These are phyloP conservation scores for Myrmophylax atrothorax DNA, from an alignment of 2,113 vertebrate genomes.

Conservation along the genomic window DNA sequence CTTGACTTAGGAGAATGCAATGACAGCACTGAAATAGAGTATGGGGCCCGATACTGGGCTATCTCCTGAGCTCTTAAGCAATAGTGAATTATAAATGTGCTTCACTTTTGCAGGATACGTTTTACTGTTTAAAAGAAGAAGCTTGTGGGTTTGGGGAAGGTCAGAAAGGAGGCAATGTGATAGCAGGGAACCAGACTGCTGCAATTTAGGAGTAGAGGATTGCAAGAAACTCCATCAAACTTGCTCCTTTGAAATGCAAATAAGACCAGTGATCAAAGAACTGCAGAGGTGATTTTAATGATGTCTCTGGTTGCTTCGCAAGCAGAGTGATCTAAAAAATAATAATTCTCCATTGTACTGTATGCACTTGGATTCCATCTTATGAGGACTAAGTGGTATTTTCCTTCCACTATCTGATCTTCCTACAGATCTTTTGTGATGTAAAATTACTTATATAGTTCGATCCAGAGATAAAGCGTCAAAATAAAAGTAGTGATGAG, in stretches of 20 bases:
- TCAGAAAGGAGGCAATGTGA: neutral
- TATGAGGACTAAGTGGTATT: neutral
- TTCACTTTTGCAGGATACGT: neutral
- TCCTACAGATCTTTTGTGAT: neutral
- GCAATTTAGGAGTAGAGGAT: neutral
- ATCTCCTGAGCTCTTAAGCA: neutral
- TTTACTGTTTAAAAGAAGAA: neutral
- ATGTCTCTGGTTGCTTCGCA: neutral
- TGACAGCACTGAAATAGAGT: neutral
- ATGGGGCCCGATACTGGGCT: neutral
- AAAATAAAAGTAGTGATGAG: neutral
- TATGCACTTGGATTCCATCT: neutral
- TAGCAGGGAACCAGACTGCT: neutral
- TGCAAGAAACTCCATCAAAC: neutral
- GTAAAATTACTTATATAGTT: neutral
- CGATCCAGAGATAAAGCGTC: neutral
- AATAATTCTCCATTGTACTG: neutral
- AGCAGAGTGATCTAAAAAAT: neutral
- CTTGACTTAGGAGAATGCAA: accelerated
- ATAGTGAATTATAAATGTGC: neutral
- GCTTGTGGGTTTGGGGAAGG: neutral
- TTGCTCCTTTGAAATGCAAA: slow-evolving; percentile 10
- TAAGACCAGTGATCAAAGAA: neutral
- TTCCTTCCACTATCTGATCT: neutral
- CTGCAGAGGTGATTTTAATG: slow-evolving; percentile 2